Evolutionary conservation across 2,797 vertebrate species (phyloP), one percentile per base, ranked within the genome.

Genomic region (Sebastes elongatus): DNA sequence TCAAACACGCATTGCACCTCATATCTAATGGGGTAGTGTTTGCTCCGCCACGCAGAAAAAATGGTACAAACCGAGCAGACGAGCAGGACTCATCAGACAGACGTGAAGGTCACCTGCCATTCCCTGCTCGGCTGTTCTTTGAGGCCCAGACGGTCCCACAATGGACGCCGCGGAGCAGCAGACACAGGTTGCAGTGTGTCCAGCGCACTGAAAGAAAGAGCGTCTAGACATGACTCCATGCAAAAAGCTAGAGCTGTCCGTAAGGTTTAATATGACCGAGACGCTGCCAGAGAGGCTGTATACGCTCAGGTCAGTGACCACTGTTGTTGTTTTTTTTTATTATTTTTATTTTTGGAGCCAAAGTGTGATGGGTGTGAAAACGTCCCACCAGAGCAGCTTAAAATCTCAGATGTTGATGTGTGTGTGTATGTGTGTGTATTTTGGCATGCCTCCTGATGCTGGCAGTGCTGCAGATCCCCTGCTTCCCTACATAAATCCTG

Each of bases 31-130:
- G 81, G 85, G 71, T 70, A 69, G 87, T 86, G 93, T 93, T 91
- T 92, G 91, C 90, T 93, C 88, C 33, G 56, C 85, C 72, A 81
- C 67, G 76, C 92, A 93, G 88, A 91, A 92, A 92, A 92, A 93
- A 92, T 87, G 86, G 89, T 88, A 82, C 88, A 92, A 92, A 89
- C 84, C 20, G 71, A 89, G 86, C 87, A 81, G 88, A 93, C 89
- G 81, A 84, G 88, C 90, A 88, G 69, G 88, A 85, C 90, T 87
- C 88, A 81, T 90, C 92, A 86, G 88, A 86, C 89, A 82, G 91
- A 94, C 87, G 83, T 92, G 91, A 94, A 93, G 94, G 94, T 95
- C 91, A 94, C 88, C 90, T 88, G 91, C 70, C 86, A 38, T 86
- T 84, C 79, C 78, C 76, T 86, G 83, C 84, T 89, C 81, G 61